phyloP scores from a whole-genome alignment of 35 echinoderm and acorn worm species.

The Ophioderma brevispina region DNA sequence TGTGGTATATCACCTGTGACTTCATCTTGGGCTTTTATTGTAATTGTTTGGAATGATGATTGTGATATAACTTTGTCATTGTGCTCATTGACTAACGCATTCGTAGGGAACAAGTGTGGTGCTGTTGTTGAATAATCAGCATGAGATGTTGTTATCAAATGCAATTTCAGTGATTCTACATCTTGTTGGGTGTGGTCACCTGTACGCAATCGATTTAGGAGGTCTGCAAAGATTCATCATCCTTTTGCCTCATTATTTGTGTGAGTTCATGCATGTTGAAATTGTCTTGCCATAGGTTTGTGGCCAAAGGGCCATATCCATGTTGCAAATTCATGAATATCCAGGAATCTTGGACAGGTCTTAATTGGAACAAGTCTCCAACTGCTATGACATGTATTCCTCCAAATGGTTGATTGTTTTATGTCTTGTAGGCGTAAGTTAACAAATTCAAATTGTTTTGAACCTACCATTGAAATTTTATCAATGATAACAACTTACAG shows the following conservation, averaged over 20 bases:
- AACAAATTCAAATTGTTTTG: background rate
- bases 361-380: background rate
- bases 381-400: background rate
- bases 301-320: background rate
- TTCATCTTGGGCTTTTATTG: background rate
- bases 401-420: background rate
- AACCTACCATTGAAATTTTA: slow-evolving; percentile 39
- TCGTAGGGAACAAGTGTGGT: background rate
- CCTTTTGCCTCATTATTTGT: background rate
- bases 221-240: background rate
- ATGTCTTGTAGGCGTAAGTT: slow-evolving; percentile 24
- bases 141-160: background rate
- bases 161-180: background rate
- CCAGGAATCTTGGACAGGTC: background rate
- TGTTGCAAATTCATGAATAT: background rate
- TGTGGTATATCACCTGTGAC: background rate
- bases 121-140: background rate
- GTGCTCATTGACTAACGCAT: background rate
- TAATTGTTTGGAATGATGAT: background rate
- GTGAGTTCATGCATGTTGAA: background rate
- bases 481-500: background rate
- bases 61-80: background rate
- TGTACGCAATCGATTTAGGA: background rate
- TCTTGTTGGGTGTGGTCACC: background rate
- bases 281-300: background rate